A percentile compares a stretch with the other conserved stretches of the same genome.
These are phyloP conservation scores for Ornithoptera priamus DNA, from an alignment of 2,888 invertebrate genomes.

Conservation along the genomic window DNA sequence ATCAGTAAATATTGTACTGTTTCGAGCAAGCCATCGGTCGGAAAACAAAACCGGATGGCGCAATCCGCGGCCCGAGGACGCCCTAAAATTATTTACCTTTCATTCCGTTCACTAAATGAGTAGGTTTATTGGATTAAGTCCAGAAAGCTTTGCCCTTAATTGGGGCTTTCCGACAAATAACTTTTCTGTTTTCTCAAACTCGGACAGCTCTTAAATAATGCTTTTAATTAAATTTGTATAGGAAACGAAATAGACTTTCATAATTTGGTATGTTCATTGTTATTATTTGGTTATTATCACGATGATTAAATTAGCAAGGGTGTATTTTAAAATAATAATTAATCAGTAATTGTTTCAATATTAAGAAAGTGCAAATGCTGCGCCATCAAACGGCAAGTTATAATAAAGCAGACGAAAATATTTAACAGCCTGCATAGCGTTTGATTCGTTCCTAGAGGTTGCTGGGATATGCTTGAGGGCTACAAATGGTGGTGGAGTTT, in stretches of 20 bases:
- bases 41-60: slow-evolving; percentile 53
- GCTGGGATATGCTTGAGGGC: too few relatives aligned
- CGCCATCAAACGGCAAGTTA: too few relatives aligned
- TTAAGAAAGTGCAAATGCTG: too few relatives aligned
- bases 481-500: too few relatives aligned
- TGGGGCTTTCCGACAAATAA: slow-evolving; percentile 77
- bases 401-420: too few relatives aligned
- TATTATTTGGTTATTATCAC: slow-evolving; percentile 9
- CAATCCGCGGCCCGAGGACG: slow-evolving; percentile 48
- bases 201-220: slow-evolving; percentile 73
- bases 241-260: slow-evolving; percentile 54
- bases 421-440: too few relatives aligned
- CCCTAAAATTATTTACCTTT: slow-evolving; percentile 76
- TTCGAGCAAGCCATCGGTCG: slow-evolving; percentile 43
- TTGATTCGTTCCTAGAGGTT: too few relatives aligned
- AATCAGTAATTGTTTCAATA: too few relatives aligned
- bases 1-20: slow-evolving; percentile 10
- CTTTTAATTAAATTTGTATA: slow-evolving; percentile 70
- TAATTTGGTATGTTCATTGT: slow-evolving; percentile 42
- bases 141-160: slow-evolving; percentile 78
- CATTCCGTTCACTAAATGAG: slow-evolving; percentile 76
- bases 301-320: background rate
- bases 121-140: slow-evolving; percentile 79
- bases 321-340: too few relatives aligned
- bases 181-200: slow-evolving; percentile 77